A percentile compares a stretch with the other conserved stretches of the same genome.
Conservation (phyloP, 2,888 invertebrate species). For the Eupithecia tripunctaria region DNA sequence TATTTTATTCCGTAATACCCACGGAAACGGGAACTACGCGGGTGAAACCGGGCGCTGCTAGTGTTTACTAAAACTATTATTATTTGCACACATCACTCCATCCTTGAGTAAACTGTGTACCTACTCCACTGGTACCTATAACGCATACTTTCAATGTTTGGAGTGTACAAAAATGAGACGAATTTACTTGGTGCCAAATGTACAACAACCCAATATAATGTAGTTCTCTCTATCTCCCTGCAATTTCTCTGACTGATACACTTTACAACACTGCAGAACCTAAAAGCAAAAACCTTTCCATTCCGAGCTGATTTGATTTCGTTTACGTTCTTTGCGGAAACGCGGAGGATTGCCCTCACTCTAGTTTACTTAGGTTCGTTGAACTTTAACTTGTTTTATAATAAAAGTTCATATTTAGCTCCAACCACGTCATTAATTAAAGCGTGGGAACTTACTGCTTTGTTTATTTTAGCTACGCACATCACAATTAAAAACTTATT, state of each 20-base stretch:
- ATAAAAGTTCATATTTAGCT: background rate
- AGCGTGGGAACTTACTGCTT: constrained; percentile 5
- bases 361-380: background rate
- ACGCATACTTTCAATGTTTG: too few species aligned
- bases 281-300: background rate
- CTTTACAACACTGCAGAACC: background rate
- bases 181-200: too few species aligned
- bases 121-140: too few species aligned
- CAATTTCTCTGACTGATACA: background rate
- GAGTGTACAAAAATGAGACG: too few species aligned
- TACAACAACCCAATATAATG: background rate
- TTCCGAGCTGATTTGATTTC: background rate
- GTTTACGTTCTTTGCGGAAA: background rate
- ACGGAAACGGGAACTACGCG: too few species aligned
- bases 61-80: too few species aligned
- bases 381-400: background rate
- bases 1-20: too few species aligned
- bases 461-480: background rate
- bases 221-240: background rate
- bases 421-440: background rate
- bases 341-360: background rate
- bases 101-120: background rate
- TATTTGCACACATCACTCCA: background rate
- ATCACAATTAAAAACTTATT: constrained; percentile 3
- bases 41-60: too few species aligned